phyloP scores from a whole-genome alignment of 2,113 vertebrate species.

The Ceyx margarethae region DNA sequence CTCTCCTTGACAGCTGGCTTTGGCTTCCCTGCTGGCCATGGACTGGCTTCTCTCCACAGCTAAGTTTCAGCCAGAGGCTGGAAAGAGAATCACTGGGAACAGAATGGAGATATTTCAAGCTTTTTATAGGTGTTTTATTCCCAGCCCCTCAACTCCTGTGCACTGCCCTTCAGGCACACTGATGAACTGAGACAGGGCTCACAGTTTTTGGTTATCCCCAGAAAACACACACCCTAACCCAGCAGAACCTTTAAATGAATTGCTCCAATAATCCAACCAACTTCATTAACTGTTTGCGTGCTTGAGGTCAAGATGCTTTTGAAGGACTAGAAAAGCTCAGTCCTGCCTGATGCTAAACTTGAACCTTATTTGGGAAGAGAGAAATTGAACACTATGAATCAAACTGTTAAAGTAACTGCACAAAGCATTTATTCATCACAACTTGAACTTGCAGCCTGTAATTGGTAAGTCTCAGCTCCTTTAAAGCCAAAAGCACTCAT shows the following conservation, averaged over 20 bases:
- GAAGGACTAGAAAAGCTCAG: not conserved
- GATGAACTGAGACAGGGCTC: not conserved
- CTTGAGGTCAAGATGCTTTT: not conserved
- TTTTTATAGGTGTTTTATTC: not conserved
- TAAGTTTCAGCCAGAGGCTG: not conserved
- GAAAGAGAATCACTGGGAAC: not conserved
- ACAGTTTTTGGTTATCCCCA: not conserved
- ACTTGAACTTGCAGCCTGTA: not conserved
- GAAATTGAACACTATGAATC: not conserved
- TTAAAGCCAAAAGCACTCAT: not conserved
- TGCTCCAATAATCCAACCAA: not conserved
- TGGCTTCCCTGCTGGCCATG: not conserved
- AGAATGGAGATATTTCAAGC: not conserved
- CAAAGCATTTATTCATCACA: not conserved
- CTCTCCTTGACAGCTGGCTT: slow-evolving; percentile 6
- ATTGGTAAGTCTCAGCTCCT: not conserved
- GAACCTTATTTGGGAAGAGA: not conserved
- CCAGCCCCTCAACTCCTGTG: not conserved
- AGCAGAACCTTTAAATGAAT: not conserved
- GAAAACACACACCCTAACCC: not conserved
- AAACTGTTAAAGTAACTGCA: not conserved
- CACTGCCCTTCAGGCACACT: not conserved
- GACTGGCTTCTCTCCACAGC: not conserved
- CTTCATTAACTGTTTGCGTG: not conserved
- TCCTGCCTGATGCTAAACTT: not conserved